Base-by-base conservation (phyloP, 1,140 invertebrate genomes). In the Micrasema longulum region DNA sequence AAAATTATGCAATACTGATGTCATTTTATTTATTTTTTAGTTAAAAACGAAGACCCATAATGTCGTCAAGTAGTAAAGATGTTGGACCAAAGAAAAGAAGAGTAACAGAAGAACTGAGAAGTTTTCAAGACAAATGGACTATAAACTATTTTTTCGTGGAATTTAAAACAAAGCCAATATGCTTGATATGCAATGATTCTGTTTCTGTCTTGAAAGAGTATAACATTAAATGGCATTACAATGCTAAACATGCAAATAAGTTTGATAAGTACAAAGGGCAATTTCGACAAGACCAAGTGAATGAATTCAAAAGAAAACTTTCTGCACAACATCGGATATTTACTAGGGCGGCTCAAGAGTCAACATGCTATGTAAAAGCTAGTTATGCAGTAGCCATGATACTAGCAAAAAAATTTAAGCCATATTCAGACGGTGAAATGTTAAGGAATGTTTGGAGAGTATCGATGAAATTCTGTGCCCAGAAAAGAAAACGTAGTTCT, bases 371-470 rank as follows among this genome's bases (percentile, higher is more conserved):
- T 52, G 48, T 52, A 18, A 76, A 75, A 63, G 76, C 76, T 43
- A 77, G 71, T 69, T 77, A 72, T 72, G 70, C 57, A 67, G 75
- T 79, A 55, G 71, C 67, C 63, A 64, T 75, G 41, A 65, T 72
- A 69, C 75, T 79, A 57, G 77, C 77, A 72, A 78, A 78, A 77
- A 73, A 69, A 57, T 60, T 38, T 53, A 80, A 79, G 69, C 72
- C 76, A 53, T 78, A 78, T 72, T 50, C 76, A 48, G 78, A 80
- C 73, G 78, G 76, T 41, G 77, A 77, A 69, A 73, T 77, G 57
- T 80, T 36, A 80, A 80, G 75, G 76, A 68, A 80, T 77, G 26
- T 71, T 52, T 79, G 70, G 75, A 76, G 47, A 45, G 64, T 57
- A 76, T 76, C 45, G 76, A 53, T 41, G 69, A 80, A 71, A 63